These are phyloP conservation scores for Malurus alboscapulatus DNA, from an alignment of 2,113 vertebrate genomes.

Conservation along the genomic window DNA sequence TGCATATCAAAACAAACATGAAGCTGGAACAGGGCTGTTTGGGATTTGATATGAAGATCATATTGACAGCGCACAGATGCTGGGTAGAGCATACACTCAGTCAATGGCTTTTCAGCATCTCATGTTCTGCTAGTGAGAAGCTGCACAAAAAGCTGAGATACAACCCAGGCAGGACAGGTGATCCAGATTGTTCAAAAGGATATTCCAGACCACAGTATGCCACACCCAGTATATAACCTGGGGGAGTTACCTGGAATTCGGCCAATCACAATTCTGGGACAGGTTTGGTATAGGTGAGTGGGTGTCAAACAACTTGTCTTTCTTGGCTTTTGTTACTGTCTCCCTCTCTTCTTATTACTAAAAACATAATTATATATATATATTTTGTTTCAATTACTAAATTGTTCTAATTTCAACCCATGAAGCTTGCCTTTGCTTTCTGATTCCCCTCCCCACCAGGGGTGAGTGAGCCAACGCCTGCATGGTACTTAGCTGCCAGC, in stretches of 20 bases:
- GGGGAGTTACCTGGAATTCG: neutral
- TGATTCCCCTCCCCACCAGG: neutral
- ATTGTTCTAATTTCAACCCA: neutral
- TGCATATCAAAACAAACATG: neutral
- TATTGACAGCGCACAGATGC: neutral
- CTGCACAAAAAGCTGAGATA: neutral
- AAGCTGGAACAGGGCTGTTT: neutral
- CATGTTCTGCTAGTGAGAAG: neutral
- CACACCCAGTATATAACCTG: neutral
- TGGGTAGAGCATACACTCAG: neutral
- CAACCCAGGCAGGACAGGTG: accelerated
- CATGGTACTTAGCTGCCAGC: neutral
- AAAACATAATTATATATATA: neutral
- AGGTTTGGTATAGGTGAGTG: neutral
- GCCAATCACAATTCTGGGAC: neutral
- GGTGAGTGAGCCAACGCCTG: neutral
- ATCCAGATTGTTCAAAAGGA: neutral
- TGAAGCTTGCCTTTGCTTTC: neutral
- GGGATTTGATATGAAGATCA: neutral
- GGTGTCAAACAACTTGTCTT: neutral
- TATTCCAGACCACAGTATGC: neutral
- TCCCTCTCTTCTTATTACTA: neutral
- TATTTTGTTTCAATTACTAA: neutral
- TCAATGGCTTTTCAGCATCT: neutral
- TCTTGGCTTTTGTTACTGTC: neutral